Percentiles rank a stretch among this genome's conserved stretches.
These are phyloP conservation scores for Rhadinocentrus ornatus DNA, from an alignment of 2,797 vertebrate genomes.

Conservation along the genomic window DNA sequence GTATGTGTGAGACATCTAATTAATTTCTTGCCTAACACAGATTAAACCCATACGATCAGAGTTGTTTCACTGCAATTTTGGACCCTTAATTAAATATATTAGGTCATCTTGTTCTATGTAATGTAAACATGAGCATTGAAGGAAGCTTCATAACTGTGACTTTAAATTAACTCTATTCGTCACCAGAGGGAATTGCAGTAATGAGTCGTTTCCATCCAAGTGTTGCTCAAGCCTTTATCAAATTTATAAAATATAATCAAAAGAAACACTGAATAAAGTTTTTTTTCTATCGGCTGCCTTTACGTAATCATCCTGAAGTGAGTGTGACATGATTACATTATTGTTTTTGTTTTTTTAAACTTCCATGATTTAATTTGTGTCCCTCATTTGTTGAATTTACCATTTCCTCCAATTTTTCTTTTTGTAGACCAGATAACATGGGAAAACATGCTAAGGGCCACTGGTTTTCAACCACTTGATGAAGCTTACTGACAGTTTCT, in stretches of 20 bases:
- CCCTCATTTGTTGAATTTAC: not conserved
- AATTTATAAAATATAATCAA: conserved; percentile 2
- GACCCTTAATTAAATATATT: conserved; percentile 56
- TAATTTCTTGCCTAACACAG: conserved; percentile 47
- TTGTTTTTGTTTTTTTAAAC: too few relatives aligned
- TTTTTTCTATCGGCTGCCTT: conserved; percentile 26
- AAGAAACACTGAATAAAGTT: not conserved
- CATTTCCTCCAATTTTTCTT: not conserved
- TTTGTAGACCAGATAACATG: too few relatives aligned
- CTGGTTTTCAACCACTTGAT: too few relatives aligned
- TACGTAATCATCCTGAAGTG: not conserved
- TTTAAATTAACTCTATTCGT: conserved; percentile 38
- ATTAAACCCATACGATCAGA: conserved; percentile 54
- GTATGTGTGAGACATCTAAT: conserved; percentile 56
- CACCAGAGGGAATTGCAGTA: conserved; percentile 42
- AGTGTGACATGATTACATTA: not conserved
- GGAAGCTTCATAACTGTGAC: conserved; percentile 23
- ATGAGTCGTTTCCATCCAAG: conserved; percentile 25
- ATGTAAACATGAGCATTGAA: conserved; percentile 52
- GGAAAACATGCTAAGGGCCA: too few relatives aligned
- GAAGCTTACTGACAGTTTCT: too few relatives aligned
- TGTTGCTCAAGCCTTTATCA: conserved; percentile 31
- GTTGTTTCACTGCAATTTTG: conserved; percentile 40
- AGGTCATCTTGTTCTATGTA: conserved; percentile 55
- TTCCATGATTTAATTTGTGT: not conserved